These are phyloP conservation scores for Cebidichthys violaceus DNA, from an alignment of 2,113 vertebrate species.

Conservation along the genomic window DNA sequence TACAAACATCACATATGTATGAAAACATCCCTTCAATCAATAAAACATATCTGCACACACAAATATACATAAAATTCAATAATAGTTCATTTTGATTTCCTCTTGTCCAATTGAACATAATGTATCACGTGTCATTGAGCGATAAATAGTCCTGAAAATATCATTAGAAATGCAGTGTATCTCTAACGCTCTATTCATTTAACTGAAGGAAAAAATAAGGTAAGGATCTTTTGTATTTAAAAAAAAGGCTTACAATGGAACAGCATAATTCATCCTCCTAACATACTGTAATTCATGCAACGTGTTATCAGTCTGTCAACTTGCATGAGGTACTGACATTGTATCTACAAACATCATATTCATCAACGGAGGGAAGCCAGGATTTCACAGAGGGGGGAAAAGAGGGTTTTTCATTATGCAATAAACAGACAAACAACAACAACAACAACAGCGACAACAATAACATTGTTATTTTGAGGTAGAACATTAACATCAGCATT, in stretches of 20 bases:
- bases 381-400: conserved; percentile 49
- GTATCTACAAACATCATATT: conserved; percentile 74
- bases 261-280: conserved; percentile 58
- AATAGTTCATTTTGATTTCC: conserved; percentile 28
- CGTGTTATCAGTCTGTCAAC: conserved; percentile 73
- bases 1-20: conserved; percentile 38
- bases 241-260: conserved; percentile 55
- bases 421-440: conserved; percentile 77
- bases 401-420: conserved; percentile 76
- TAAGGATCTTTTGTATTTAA: conserved; percentile 56
- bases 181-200: conserved; percentile 65
- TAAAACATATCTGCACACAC: conserved; percentile 21
- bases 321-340: conserved; percentile 79
- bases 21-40: conserved; percentile 40
- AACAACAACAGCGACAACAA: conserved; percentile 81
- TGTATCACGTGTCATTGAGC: conserved; percentile 46
- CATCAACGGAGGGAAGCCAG: conserved; percentile 65
- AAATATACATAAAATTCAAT: conserved; percentile 21
- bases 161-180: conserved; percentile 73
- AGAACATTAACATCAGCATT: conserved; percentile 95
- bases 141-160: conserved; percentile 57
- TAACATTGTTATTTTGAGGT: conserved; percentile 92
- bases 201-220: conserved; percentile 51
- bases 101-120: conserved; percentile 40
- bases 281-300: conserved; percentile 69